Percentiles rank a stretch among this genome's conserved stretches.
Conservation (phyloP, 2,113 vertebrate species). For the Crocuta crocuta region DNA sequence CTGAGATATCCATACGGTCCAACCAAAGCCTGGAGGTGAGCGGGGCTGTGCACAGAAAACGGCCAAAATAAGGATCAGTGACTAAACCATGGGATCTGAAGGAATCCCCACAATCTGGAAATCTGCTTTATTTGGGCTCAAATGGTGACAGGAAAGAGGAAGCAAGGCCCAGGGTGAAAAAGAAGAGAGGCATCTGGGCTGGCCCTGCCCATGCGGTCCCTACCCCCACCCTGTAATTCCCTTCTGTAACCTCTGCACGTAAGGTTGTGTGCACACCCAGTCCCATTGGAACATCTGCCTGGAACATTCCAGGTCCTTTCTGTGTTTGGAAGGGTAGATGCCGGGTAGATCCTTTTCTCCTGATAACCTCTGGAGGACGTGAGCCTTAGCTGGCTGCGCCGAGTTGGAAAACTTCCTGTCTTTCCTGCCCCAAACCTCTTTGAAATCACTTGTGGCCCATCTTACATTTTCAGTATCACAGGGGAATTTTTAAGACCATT, state of each 20-base stretch:
- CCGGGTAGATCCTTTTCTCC: background rate
- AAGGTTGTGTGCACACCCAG: background rate
- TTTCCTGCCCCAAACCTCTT: background rate
- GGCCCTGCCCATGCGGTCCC: background rate
- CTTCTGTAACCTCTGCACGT: background rate
- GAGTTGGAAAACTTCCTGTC: background rate
- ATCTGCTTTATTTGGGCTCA: background rate
- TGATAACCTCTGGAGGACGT: background rate
- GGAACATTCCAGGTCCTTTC: background rate
- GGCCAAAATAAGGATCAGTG: background rate
- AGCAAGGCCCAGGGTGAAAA: background rate
- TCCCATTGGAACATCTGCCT: too few relatives aligned
- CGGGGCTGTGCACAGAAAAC: background rate
- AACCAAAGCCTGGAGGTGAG: background rate
- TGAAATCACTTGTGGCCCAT: background rate
- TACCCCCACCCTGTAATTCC: background rate
- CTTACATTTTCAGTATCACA: background rate
- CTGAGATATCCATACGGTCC: accelerated
- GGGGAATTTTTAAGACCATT: background rate
- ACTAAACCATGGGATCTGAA: background rate
- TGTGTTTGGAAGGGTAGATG: background rate
- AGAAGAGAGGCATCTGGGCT: background rate
- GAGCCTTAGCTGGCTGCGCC: background rate
- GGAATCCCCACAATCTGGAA: background rate
- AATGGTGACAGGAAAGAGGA: background rate